A percentile compares a stretch with the other conserved stretches of the same genome.
Conservation (phyloP, 2,797 vertebrate species). For the Pangasius krempfi region DNA sequence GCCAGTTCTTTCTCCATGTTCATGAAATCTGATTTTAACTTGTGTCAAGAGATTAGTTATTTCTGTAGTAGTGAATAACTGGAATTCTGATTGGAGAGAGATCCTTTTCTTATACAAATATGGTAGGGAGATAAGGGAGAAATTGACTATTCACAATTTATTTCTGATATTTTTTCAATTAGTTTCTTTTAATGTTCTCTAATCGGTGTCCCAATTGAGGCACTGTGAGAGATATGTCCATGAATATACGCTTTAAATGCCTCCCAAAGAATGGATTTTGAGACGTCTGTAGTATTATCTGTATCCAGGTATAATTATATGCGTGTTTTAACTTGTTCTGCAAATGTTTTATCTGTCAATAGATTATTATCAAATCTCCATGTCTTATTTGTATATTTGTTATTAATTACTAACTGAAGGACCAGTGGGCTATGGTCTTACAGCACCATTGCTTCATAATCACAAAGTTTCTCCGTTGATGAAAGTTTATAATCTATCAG, state of each 20-base stretch:
- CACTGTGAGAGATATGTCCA: neutral
- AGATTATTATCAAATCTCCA: too few relatives aligned
- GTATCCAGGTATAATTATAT: too few relatives aligned
- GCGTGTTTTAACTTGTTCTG: too few relatives aligned
- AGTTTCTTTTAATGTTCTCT: neutral
- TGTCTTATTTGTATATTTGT: too few relatives aligned
- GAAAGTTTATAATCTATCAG: too few relatives aligned
- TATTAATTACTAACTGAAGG: too few relatives aligned
- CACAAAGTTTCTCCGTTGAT: too few relatives aligned
- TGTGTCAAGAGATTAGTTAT: neutral
- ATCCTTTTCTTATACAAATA: neutral
- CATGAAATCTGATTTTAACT: neutral
- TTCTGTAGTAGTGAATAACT: neutral
- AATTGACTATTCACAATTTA: too few relatives aligned
- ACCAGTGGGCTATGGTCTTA: too few relatives aligned
- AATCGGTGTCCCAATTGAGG: neutral
- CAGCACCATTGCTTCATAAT: too few relatives aligned
- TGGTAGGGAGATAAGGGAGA: too few relatives aligned
- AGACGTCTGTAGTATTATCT: neutral
- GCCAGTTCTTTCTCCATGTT: neutral
- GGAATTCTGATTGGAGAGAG: neutral
- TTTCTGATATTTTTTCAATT: neutral
- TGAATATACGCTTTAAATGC: neutral
- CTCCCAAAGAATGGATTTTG: neutral
- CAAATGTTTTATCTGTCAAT: too few relatives aligned